A percentile compares a stretch with the other conserved stretches of the same genome.
phyloP scores from a whole-genome alignment of 2,888 invertebrate genomes.

The Nemotelus pantherinus region DNA sequence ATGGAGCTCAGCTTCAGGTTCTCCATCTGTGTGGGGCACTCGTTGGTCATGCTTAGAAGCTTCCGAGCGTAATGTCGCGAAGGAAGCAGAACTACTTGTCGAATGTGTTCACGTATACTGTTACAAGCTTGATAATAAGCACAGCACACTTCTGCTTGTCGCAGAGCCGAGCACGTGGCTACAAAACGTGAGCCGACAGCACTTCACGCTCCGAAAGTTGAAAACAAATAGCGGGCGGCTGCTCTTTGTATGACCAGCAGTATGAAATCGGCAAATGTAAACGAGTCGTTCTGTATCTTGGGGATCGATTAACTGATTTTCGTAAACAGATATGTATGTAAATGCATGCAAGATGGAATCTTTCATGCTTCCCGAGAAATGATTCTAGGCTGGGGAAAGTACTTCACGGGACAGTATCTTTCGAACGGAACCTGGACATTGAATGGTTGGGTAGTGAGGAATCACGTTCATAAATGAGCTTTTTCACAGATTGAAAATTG shows the following conservation, averaged over 20 bases:
- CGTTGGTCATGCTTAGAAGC: slow-evolving; percentile 32
- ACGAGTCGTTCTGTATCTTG: too few species aligned
- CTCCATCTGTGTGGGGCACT: not conserved
- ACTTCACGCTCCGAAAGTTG: slow-evolving; percentile 20
- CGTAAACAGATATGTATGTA: too few species aligned
- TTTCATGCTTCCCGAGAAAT: too few species aligned
- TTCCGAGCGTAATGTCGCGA: not conserved
- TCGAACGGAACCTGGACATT: too few species aligned
- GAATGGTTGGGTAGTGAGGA: too few species aligned
- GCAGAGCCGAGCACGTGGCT: slow-evolving; percentile 49
- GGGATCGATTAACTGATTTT: too few species aligned
- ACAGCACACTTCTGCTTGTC: slow-evolving; percentile 25
- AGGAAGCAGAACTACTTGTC: slow-evolving; percentile 10
- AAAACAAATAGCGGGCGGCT: slow-evolving; percentile 31
- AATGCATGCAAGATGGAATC: too few species aligned
- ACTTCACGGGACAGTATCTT: too few species aligned
- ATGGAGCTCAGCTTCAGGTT: not conserved
- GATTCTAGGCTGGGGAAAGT: too few species aligned
- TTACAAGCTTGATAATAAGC: slow-evolving; percentile 31
- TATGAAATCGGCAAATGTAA: slow-evolving; percentile 15
- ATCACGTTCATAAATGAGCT: too few species aligned
- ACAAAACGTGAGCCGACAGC: slow-evolving; percentile 49
- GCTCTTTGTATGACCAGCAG: not conserved
- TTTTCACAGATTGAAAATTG: too few species aligned
- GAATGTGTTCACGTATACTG: slow-evolving; percentile 29